Evolutionary conservation across 2,888 invertebrate species (phyloP).

Genomic region (Caenorhabditis zanzibari): DNA sequence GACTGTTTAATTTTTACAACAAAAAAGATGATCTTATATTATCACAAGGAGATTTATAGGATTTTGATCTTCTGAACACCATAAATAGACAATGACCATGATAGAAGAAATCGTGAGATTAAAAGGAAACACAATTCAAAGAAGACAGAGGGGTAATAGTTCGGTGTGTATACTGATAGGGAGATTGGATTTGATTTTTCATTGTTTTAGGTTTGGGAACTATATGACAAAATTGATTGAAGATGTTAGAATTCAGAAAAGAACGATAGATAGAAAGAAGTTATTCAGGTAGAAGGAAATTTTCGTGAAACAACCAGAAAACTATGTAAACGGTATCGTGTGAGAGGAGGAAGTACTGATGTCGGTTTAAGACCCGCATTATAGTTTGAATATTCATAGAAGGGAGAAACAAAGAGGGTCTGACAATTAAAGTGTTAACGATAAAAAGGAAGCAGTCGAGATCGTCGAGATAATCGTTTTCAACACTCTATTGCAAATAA

Average conservation of each 20-base stretch:
- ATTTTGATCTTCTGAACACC: conserved; percentile 18
- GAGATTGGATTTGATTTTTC: not conserved
- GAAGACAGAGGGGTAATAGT: not conserved
- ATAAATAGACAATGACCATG: conserved; percentile 16
- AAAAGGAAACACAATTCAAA: conserved; percentile 5
- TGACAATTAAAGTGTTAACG: not conserved
- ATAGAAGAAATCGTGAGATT: conserved; percentile 13
- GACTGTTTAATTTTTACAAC: not conserved
- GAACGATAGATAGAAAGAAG: conserved; percentile 17
- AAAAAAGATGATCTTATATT: not conserved
- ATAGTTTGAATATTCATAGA: conserved; percentile 14
- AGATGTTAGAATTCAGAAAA: conserved; percentile 7
- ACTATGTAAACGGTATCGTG: not conserved
- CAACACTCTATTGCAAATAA: conserved; percentile 2
- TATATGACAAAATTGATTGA: conserved; percentile 18
- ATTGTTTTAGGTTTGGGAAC: not conserved
- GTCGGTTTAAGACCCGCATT: conserved; percentile 29
- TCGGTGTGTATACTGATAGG: not conserved
- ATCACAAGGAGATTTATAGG: conserved; percentile 32
- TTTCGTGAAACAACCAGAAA: not conserved
- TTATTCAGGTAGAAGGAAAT: conserved; percentile 1
- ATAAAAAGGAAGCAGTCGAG: conserved; percentile 16
- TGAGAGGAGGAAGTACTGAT: conserved; percentile 16
- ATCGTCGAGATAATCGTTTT: conserved; percentile 11
- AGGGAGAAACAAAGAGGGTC: not conserved